Percentiles rank a stretch among this genome's conserved stretches.
Conservation (phyloP, 2,888 invertebrate species). For the Carcina quercana region DNA sequence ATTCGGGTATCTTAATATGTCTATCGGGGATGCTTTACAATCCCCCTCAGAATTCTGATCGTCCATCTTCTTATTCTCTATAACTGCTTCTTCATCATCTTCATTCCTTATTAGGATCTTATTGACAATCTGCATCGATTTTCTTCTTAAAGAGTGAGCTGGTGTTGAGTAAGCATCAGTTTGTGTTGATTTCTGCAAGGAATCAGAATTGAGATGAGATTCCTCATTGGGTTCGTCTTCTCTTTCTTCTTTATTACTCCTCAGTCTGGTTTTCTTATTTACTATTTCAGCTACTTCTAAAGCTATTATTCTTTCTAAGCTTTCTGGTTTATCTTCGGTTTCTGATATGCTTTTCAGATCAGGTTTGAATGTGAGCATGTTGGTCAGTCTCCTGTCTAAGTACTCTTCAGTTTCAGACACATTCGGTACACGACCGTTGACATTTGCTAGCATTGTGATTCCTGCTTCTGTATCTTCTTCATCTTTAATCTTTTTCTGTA, state of each 20-base stretch:
- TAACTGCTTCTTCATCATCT: slow-evolving; percentile 35
- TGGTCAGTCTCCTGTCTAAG: slow-evolving; percentile 49
- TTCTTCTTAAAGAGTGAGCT: slow-evolving; percentile 43
- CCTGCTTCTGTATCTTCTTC: slow-evolving; percentile 40
- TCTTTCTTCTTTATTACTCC: slow-evolving; percentile 19
- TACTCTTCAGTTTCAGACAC: slow-evolving; percentile 29
- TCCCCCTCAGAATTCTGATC: slow-evolving; percentile 62
- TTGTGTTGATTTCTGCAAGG: slow-evolving; percentile 40
- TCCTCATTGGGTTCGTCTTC: slow-evolving; percentile 26
- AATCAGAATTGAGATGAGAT: slow-evolving; percentile 28
- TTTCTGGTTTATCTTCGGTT: slow-evolving; percentile 29
- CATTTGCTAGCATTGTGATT: slow-evolving; percentile 32
- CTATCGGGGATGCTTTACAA: slow-evolving; percentile 74
- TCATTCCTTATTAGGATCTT: slow-evolving; percentile 49
- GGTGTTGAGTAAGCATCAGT: slow-evolving; percentile 38
- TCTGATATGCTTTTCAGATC: slow-evolving; percentile 39
- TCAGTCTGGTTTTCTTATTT: slow-evolving; percentile 36
- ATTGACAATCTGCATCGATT: slow-evolving; percentile 48
- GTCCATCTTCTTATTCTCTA: slow-evolving; percentile 54
- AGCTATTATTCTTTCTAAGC: slow-evolving; percentile 40
- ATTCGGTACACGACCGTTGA: slow-evolving; percentile 39
- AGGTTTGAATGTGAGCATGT: slow-evolving; percentile 54
- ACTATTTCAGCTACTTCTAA: slow-evolving; percentile 49
- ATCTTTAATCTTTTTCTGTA: slow-evolving; percentile 54
- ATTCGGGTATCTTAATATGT: slow-evolving; percentile 78